Evolutionary conservation across 1,140 invertebrate species (phyloP).

Genomic region (Drosophila mojavensis): DNA sequence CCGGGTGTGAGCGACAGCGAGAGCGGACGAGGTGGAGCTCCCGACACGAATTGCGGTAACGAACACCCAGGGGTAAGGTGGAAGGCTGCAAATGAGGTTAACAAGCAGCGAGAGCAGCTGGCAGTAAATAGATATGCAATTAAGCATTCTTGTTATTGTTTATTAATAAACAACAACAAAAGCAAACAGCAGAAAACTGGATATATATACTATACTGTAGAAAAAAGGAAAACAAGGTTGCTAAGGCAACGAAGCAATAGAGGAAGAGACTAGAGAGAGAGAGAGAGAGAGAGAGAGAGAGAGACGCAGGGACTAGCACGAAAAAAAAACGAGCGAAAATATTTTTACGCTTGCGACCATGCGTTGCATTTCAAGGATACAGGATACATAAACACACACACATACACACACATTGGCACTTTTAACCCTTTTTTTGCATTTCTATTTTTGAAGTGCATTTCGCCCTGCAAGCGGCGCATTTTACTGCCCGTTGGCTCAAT

Average conservation of each 20-base stretch:
- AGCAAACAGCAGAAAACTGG: constrained; percentile 18
- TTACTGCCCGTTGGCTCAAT: constrained; percentile 73
- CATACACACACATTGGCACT: constrained; percentile 26
- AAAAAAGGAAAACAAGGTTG: constrained; percentile 35
- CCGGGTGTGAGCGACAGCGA: neutral
- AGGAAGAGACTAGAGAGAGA: neutral
- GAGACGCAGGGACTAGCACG: neutral
- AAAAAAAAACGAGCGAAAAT: constrained; percentile 4
- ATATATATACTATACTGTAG: neutral
- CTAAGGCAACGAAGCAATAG: constrained; percentile 56
- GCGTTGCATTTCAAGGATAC: constrained; percentile 55
- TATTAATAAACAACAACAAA: constrained; percentile 81
- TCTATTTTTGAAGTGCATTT: constrained; percentile 77
- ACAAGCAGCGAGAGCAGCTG: constrained; percentile 42
- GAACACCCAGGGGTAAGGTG: neutral
- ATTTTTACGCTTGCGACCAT: constrained; percentile 22
- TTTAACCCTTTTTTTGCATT: constrained; percentile 71
- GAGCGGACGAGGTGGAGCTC: neutral
- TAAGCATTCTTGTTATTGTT: constrained; percentile 78
- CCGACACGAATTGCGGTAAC: constrained; percentile 13
- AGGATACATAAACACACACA: constrained; percentile 21
- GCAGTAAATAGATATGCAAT: constrained; percentile 57
- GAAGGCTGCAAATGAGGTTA: constrained; percentile 37
- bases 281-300: constrained; percentile 1
- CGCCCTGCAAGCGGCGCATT: constrained; percentile 46